A percentile compares a stretch with the other conserved stretches of the same genome.
Conservation (phyloP, 2,888 invertebrate species). For the Calliopum simillimum region DNA sequence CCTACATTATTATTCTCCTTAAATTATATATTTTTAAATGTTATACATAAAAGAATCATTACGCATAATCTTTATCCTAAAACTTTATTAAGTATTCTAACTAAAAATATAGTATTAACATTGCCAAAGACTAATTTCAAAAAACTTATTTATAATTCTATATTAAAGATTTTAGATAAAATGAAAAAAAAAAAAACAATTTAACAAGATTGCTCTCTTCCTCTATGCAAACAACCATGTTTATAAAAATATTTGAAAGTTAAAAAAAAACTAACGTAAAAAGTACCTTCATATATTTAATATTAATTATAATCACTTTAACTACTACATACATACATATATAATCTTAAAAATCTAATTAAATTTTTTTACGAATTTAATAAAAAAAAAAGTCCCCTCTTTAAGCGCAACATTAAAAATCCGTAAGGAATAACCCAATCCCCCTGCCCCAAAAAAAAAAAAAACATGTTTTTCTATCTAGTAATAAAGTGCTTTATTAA, state of each 20-base stretch:
- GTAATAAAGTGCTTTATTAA: constrained; percentile 45
- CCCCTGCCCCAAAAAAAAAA: no score
- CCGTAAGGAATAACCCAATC: constrained; percentile 23
- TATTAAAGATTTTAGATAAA: not conserved
- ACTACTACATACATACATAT: not conserved
- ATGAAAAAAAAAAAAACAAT: not conserved
- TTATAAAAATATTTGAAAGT: no score
- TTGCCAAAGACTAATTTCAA: constrained; percentile 14
- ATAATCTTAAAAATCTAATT: not conserved
- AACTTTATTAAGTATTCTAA: no score
- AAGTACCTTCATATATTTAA: constrained; percentile 21
- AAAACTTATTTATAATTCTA: constrained; percentile 11
- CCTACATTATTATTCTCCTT: no score
- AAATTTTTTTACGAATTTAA: constrained; percentile 31
- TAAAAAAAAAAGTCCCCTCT: constrained; percentile 26
- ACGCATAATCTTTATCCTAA: no score
- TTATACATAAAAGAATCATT: no score
- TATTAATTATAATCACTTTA: constrained; percentile 17
- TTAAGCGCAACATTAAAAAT: constrained; percentile 10
- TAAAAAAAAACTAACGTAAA: not conserved
- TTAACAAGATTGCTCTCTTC: not conserved
- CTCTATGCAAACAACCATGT: no score
- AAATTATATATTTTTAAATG: no score
- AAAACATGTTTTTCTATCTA: constrained; percentile 37
- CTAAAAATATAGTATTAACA: constrained; percentile 12